Conservation (phyloP, 2,888 invertebrate genomes). For the Ganaspis brasiliensis region DNA sequence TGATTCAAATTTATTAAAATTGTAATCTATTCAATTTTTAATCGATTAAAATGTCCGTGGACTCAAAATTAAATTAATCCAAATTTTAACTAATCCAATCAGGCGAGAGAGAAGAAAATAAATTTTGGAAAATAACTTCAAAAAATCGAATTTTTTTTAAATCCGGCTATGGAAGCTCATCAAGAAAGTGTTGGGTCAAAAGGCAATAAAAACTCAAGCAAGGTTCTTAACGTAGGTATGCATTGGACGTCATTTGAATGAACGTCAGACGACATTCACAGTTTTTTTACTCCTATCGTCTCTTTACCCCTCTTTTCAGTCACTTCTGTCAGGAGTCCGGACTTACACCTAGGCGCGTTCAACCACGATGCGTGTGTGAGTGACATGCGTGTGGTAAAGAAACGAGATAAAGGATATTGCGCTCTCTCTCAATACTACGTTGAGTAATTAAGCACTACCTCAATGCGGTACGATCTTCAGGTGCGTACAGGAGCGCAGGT, state of each 20-base stretch:
- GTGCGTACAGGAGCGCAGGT: conserved; percentile 15
- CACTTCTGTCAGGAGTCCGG: neutral
- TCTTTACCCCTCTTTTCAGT: conserved; percentile 2
- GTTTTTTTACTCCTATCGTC: neutral
- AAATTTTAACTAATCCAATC: too few species aligned
- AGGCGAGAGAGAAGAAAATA: too few species aligned
- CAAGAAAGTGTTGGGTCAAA: neutral
- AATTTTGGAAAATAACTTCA: too few species aligned
- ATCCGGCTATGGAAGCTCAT: neutral
- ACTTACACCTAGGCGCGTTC: neutral
- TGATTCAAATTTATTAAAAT: too few species aligned
- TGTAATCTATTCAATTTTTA: too few species aligned
- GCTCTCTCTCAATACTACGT: conserved; percentile 16
- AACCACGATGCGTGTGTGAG: conserved; percentile 16
- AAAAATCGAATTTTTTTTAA: neutral
- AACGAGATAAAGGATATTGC: conserved; percentile 2
- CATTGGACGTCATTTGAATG: conserved; percentile 29
- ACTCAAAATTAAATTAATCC: too few species aligned
- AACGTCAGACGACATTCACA: conserved; percentile 22
- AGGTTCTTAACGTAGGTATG: neutral
- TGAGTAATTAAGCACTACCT: conserved; percentile 27
- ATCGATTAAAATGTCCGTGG: too few species aligned
- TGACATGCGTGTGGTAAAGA: conserved; percentile 4
- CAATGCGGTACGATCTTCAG: conserved; percentile 12
- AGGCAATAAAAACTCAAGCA: neutral